Conservation (phyloP, 2,113 vertebrate species). For the Prochilodus magdalenae region DNA sequence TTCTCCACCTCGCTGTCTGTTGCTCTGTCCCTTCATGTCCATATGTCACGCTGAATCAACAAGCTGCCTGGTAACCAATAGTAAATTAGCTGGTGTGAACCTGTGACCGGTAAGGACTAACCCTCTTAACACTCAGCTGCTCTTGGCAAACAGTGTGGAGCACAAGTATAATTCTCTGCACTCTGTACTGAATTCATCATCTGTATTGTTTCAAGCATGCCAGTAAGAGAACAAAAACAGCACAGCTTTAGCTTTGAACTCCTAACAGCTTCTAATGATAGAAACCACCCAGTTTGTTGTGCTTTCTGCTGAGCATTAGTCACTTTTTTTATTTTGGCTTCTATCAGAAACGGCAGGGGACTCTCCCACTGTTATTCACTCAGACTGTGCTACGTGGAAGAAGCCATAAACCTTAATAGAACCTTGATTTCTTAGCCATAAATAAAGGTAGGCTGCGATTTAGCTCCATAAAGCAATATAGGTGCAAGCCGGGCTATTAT, state of each 20-base stretch:
- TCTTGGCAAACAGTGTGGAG: slow-evolving; percentile 34
- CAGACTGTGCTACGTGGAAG: not conserved
- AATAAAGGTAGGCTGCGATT: slow-evolving; percentile 16
- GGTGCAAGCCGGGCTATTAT: slow-evolving; percentile 1
- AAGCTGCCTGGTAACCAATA: slow-evolving; percentile 30
- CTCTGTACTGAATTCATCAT: not conserved
- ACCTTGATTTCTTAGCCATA: not conserved
- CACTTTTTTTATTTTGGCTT: slow-evolving; percentile 21
- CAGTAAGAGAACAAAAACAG: slow-evolving; percentile 4
- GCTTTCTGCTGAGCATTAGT: slow-evolving; percentile 25
- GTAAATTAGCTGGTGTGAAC: slow-evolving; percentile 35
- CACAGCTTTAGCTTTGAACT: slow-evolving; percentile 18
- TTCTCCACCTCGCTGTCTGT: not conserved
- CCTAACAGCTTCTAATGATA: slow-evolving; percentile 18
- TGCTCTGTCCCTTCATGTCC: not conserved
- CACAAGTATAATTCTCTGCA: slow-evolving; percentile 26
- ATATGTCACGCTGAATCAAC: not conserved
- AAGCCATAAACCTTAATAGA: slow-evolving; percentile 6
- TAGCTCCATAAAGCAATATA: slow-evolving; percentile 7
- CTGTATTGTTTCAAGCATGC: not conserved
- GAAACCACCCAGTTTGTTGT: slow-evolving; percentile 16
- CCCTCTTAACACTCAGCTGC: slow-evolving; percentile 43
- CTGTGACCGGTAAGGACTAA: slow-evolving; percentile 45
- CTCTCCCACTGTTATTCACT: slow-evolving; percentile 21
- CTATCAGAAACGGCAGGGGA: slow-evolving; percentile 3